phyloP scores from a whole-genome alignment of 2,888 invertebrate genomes.

The Orchestes rusci region DNA sequence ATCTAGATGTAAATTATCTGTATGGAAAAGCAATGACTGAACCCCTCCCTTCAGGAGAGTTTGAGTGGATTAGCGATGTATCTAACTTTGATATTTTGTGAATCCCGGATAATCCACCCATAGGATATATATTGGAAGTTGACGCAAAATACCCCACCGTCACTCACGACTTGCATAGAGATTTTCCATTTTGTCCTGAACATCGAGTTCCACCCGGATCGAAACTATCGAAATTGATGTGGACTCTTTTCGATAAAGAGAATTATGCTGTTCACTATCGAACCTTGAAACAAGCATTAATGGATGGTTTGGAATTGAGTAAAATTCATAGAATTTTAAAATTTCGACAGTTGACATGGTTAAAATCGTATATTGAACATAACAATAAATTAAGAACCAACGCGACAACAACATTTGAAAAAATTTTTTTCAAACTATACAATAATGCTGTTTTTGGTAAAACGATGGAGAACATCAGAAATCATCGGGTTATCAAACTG shows the following conservation, averaged over 20 bases:
- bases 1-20: too few relatives aligned
- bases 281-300: slow-evolving; percentile 27
- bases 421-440: slow-evolving; percentile 26
- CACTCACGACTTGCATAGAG: slow-evolving; percentile 9
- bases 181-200: slow-evolving; percentile 7
- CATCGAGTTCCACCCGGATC: background rate
- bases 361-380: background rate
- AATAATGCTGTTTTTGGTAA: slow-evolving; percentile 25
- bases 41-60: too few relatives aligned
- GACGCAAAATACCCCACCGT: too few relatives aligned
- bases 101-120: too few relatives aligned
- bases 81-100: too few relatives aligned
- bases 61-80: too few relatives aligned
- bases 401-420: slow-evolving; percentile 3
- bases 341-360: slow-evolving; percentile 1
- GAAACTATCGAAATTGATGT: too few relatives aligned
- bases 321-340: slow-evolving; percentile 2
- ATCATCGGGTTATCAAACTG: slow-evolving; percentile 16
- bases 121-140: slow-evolving; percentile 11
- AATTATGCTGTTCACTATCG: slow-evolving; percentile 26
- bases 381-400: background rate
- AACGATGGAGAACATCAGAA: slow-evolving; percentile 25
- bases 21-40: too few relatives aligned
- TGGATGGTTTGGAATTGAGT: slow-evolving; percentile 6
- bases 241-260: slow-evolving; percentile 4